Base-by-base conservation (phyloP, 23 tunicate species). In the Diplosoma virens region DNA sequence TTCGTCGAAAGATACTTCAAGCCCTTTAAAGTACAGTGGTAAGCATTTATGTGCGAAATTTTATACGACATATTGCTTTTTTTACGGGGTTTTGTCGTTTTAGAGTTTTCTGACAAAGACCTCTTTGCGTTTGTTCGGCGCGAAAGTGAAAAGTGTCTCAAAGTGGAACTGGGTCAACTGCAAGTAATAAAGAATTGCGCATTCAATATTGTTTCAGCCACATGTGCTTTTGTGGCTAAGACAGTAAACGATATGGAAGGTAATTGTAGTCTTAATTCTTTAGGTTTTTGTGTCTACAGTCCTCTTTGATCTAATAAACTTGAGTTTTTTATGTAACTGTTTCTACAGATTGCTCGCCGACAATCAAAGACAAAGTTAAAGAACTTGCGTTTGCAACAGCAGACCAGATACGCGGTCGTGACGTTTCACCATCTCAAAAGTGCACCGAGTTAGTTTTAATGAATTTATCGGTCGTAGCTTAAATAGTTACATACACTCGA, bases 361-460 rank as follows among this genome's bases (percentile, higher is more conserved):
- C n/a, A n/a, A n/a, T n/a, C n/a, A n/a, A n/a, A n/a, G n/a, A n/a
- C 35, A 61, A 61, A 18, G 41, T 82, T 11, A 28, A 52, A 33
- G 63, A 64, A 30, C 47, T n/a, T 1, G 77, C 65, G 31, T 82
- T 74, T 74, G 28, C 64, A 24, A 30, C 87, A 18, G 81, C 87
- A 1, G 18, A 75, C 16, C 25, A 47, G 0, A 7, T 67, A 6
- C 74, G 52, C 11, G 6, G 33, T 26, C n/a, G 48, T 18, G 36
- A 47, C 61, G 20, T 24, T 11, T 21, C 37, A 35, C 61, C 52
- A 4, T 18, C 11, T 16, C 53, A 18, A 36, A 67, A 35, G 23
- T 34, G 7, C 27, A 6, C 25, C 6, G 74, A 67, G 74, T 67
- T 5, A 67, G 74, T 41, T n/a, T 32, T 76, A 25, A 55, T 4